Evolutionary conservation across 2,113 vertebrate species (phyloP), one percentile per base, ranked within the genome.

Genomic region (Meles meles): DNA sequence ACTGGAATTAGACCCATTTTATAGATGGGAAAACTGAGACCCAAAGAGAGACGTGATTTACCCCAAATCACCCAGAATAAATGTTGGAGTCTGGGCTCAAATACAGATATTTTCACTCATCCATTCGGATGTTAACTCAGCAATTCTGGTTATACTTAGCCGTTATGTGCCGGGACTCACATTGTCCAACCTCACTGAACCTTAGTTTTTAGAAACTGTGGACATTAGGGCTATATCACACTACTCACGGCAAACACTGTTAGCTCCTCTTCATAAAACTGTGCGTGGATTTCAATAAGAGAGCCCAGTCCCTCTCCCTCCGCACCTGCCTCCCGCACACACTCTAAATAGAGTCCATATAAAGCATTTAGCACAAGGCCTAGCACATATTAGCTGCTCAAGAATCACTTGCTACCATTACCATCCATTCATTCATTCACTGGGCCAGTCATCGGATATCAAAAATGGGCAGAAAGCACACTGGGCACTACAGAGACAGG

Each of bases 261-360:
- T 31, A 25, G 12, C 8, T 27, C 7, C 87, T 86, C 81, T 71
- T 47, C 37, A 39, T 17, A 84, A 47, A 44, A 27, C 0, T 20
- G 5, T 42, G 14, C 23, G 17, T 42, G 44, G 44, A 77, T 21
- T 79, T 76, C 44, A 65, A 69, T 10, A 6, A 71, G 47, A 80
- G n/a, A 47, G 44, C n/a, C 49, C 44, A 18, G 6, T 34, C 63
- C 31, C 63, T 67, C 31, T 67, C 31, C 63, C 31, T 67, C 63
- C 1, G 0, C 14, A 67, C 31, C 63, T 0, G 6, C 31, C 63
- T 34, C 63, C 31, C 6, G 1, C 29, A 3, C 15, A 31, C 63
- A 34, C 63, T 67, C 31, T 34, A 67, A 67, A 67, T 34, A 17
- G 63, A 67, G 31, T 67, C 63, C 31, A 67, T 2, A 9, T 0